Conservation (phyloP, 1,140 invertebrate species). For the Leptinotarsa lineolata region DNA sequence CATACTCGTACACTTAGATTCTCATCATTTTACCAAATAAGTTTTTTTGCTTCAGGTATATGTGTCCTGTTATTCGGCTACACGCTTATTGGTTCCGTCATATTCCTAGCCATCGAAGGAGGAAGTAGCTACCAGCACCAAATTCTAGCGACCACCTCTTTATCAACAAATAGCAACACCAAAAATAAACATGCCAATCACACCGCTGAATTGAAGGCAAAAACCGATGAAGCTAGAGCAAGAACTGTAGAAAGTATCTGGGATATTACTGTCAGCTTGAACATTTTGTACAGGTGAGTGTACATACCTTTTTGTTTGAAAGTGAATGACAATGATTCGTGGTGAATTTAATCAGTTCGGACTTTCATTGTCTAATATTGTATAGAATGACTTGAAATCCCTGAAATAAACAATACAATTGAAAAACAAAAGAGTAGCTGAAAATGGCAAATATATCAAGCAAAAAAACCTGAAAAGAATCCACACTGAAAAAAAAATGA, state of each 20-base stretch:
- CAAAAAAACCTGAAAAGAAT: no score
- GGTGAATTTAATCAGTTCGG: no score
- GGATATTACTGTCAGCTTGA: constrained; percentile 92
- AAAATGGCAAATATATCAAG: no score
- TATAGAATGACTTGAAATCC: no score
- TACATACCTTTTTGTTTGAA: no score
- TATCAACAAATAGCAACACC: constrained; percentile 33
- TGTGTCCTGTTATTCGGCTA: constrained; percentile 86
- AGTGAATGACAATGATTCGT: no score
- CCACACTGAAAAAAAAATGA: no score
- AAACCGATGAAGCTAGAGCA: constrained; percentile 68
- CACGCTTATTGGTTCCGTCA: constrained; percentile 87
- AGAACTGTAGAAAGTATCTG: constrained; percentile 87
- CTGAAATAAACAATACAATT: no score
- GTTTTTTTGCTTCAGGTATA: constrained; percentile 60
- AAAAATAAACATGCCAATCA: constrained; percentile 42
- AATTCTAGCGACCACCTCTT: constrained; percentile 51
- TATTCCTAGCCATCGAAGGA: constrained; percentile 87
- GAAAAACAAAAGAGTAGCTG: no score
- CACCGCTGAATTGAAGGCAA: constrained; percentile 50
- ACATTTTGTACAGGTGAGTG: constrained; percentile 82
- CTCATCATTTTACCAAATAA: not conserved
- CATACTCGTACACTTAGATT: no score
- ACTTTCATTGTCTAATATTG: no score
- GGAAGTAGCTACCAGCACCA: constrained; percentile 44